phyloP scores from a whole-genome alignment of 2,113 vertebrate genomes.

The Myrmecobius fasciatus region DNA sequence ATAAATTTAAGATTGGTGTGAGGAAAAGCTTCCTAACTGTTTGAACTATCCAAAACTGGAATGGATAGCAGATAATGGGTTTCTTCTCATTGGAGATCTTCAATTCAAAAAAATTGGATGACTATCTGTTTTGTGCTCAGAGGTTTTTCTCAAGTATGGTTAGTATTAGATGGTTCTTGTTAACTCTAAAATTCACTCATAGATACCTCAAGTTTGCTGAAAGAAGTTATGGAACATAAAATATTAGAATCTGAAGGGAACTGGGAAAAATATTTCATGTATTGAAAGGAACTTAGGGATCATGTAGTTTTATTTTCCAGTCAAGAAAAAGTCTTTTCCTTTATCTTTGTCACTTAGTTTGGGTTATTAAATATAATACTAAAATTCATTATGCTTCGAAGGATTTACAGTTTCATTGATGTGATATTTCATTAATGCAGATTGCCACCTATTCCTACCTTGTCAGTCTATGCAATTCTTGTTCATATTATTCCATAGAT shows the following conservation, averaged over 20 bases:
- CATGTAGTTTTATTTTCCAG: background rate
- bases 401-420: background rate
- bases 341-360: background rate
- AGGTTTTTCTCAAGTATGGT: background rate
- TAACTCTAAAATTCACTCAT: background rate
- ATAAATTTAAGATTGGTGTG: background rate
- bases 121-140: background rate
- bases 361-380: background rate
- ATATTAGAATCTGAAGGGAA: background rate
- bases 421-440: background rate
- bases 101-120: background rate
- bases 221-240: background rate
- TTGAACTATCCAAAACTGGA: background rate
- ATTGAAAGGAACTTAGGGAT: background rate
- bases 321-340: background rate
- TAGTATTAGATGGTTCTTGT: background rate
- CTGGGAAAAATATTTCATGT: background rate
- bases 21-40: background rate
- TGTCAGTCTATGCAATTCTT: background rate
- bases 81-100: background rate
- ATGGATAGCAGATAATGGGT: background rate
- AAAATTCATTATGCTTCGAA: too few relatives aligned
- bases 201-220: background rate
- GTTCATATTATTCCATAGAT: background rate
- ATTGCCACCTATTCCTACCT: background rate